These are phyloP conservation scores for Lepeophtheirus salmonis DNA, from an alignment of 1,140 invertebrate species.

Conservation along the genomic window DNA sequence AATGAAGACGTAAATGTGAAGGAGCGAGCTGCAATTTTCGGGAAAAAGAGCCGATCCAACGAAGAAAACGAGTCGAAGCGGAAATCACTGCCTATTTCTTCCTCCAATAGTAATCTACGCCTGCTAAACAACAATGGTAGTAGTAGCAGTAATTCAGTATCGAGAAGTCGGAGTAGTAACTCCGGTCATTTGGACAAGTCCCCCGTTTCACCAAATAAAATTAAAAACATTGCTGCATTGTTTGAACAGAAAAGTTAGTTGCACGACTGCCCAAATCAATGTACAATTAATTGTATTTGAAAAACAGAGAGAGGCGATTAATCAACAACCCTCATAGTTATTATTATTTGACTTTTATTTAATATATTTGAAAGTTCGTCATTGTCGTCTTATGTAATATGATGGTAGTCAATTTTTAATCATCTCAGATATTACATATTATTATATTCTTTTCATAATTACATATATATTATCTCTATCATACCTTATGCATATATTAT, in stretches of 20 bases:
- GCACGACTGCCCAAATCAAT: not conserved
- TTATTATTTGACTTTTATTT: too few species aligned
- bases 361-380: too few species aligned
- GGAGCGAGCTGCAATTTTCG: constrained; percentile 24
- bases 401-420: too few species aligned
- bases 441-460: too few species aligned
- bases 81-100: not conserved
- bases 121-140: constrained; percentile 2
- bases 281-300: not conserved
- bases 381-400: too few species aligned
- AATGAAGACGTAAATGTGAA: constrained; percentile 26
- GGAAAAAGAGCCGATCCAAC: not conserved
- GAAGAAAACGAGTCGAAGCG: not conserved
- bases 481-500: too few species aligned
- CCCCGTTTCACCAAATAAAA: constrained; percentile 29
- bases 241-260: constrained; percentile 35
- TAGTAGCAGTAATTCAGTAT: constrained; percentile 1
- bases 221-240: constrained; percentile 53
- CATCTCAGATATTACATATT: too few species aligned
- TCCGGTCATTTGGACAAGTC: not conserved
- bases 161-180: constrained; percentile 12
- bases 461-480: too few species aligned
- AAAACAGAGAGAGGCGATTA: too few species aligned
- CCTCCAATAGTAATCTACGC: constrained; percentile 11
- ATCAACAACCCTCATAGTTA: too few species aligned